These are phyloP conservation scores for Megaceryle alcyon DNA, from an alignment of 2,797 vertebrate species.

Conservation along the genomic window DNA sequence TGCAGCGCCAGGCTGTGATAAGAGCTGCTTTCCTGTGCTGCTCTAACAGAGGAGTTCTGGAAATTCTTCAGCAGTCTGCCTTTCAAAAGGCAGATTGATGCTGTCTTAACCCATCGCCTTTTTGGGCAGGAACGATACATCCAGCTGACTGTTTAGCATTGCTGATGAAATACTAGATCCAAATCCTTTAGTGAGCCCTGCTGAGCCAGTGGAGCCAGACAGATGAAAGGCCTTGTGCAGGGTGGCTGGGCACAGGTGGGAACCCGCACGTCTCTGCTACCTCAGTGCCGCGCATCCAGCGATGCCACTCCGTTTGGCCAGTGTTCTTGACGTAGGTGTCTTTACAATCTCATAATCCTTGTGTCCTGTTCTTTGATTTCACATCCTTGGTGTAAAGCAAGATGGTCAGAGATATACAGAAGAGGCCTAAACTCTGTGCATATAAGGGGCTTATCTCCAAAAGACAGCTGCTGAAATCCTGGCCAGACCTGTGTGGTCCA, in stretches of 20 bases:
- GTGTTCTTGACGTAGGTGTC: background rate
- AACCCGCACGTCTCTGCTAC: background rate
- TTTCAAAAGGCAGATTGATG: background rate
- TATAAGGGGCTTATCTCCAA: background rate
- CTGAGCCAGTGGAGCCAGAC: background rate
- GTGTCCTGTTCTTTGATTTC: background rate
- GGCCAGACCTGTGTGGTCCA: background rate
- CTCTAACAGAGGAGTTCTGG: background rate
- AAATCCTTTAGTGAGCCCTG: background rate
- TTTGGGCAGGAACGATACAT: background rate
- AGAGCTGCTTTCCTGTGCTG: background rate
- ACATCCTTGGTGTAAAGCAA: background rate
- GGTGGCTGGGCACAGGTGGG: background rate
- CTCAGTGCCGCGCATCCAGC: background rate
- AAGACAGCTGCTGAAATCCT: background rate
- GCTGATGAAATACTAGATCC: background rate
- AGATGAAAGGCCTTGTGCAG: background rate
- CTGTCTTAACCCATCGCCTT: background rate
- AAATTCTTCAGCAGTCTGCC: conserved; percentile 25
- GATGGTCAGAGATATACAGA: background rate
- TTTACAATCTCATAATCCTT: background rate
- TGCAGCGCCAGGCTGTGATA: background rate
- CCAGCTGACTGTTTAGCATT: background rate
- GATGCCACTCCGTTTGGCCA: background rate
- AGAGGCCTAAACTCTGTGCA: background rate